Base-by-base conservation (phyloP, 2,797 vertebrate genomes). In the Chrysocyon brachyurus region DNA sequence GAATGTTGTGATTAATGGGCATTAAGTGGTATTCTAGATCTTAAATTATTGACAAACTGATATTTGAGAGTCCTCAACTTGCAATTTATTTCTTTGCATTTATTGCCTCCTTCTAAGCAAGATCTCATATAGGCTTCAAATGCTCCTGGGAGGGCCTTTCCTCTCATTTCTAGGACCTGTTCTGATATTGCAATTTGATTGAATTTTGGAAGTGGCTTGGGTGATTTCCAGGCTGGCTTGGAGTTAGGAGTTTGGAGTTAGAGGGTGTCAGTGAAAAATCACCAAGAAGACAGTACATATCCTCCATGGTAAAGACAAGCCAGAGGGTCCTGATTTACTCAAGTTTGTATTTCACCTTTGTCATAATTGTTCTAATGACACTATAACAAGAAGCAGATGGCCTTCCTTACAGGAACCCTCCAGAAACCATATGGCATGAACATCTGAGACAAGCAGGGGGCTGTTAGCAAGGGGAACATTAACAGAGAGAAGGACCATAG, bases 311-410 rank as follows among this genome's bases (percentile, higher is more conserved):
- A 93, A 96, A 88, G 72, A 26, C 0, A 4, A 64, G 86, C 36
- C 36, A n/a, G 73, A 78, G 57, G 64, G 89, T 17, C 54, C 7
- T 19, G 46, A 81, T 89, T 57, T 68, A 91, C 85, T 64, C 63
- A 86, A 84, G 61, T 61, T 36, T 70, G 12, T 82, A 17, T 40
- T 57, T 97, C 84, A 95, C 87, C 91, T 97, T 96, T 97, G 85
- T 96, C 79, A 46, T 96, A 97, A 97, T 96, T 97, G 95, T 90
- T 95, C 97, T 97, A 94, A 97, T 97, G 94, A 96, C 94, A 97
- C 92, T 79, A 12, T 97, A 98, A 97, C 97, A 97, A 91, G 96
- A 88, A 97, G 87, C 97, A 97, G 96, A 98, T 98, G 96, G 92
- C 68, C 66, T 52, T 85, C 77, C 36, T 96, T 75, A 90, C 10